Evolutionary conservation across 2,888 invertebrate genomes (phyloP), one percentile per base, ranked within the genome.

Genomic region (Drosophila koepferae): DNA sequence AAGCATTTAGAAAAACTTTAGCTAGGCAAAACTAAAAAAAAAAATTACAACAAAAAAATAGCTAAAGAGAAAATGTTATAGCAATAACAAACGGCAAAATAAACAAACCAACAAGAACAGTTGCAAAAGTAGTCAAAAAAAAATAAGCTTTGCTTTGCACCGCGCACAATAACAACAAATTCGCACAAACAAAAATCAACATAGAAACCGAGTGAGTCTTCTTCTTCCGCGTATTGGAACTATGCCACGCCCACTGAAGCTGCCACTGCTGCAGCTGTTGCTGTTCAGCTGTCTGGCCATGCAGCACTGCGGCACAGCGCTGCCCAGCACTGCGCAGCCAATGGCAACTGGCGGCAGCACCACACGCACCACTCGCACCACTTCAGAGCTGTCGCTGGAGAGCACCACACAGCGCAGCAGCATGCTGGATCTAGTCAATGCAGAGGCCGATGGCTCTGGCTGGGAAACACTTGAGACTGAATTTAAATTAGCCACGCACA

Each of bases 401-500:
- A 67, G 53, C 44, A 58, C 63, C n/a, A 43, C 74, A 53, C 64
- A 71, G 43, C 70, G 59, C 18, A 75, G 59, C 18, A 75, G 60
- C 44, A 38, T 70, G n/a, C 20, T 63, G 63, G 81, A 88, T 72
- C 89, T 89, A 72, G 77, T 78, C 81, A 86, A 80, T 51, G 71
- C 34, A 28, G 71, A 51, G 23, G 68, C 63, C 41, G 72, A 54
- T 53, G 84, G 79, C 49, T 77, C 82, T 40, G 88, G 85, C 62
- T 87, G 86, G 86, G 89, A 86, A 79, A 81, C 77, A 51, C 74
- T 82, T 80, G 90, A 90, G 83, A 86, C 87, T 83, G 91, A 89
- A 62, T 86, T 77, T 58, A 81, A 72, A 34, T 67, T 82, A 69
- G 79, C 77, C 51, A 79, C 82, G 51, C 68, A 64, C 46, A 76